Conservation (phyloP, 2,888 invertebrate genomes). For the Abscondita cerata region DNA sequence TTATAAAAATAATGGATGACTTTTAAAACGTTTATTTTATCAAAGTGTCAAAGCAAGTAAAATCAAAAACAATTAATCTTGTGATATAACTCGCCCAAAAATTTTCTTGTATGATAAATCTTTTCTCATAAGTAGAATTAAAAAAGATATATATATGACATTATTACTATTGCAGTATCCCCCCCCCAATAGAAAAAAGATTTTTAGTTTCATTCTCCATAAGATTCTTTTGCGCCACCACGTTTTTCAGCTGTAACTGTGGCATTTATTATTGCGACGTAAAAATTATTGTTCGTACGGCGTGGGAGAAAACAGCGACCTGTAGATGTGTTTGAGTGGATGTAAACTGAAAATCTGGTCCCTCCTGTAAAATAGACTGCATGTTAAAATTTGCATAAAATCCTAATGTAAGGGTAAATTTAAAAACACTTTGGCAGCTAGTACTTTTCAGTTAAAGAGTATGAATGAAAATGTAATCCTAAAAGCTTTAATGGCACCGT, state of each 20-base stretch:
- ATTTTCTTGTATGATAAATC: conserved; percentile 3
- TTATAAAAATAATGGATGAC: too few relatives aligned
- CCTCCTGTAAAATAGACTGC: conserved; percentile 22
- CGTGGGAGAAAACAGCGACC: conserved; percentile 19
- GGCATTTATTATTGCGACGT: too few relatives aligned
- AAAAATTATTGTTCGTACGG: background rate
- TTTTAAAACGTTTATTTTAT: too few relatives aligned
- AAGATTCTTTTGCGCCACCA: too few relatives aligned
- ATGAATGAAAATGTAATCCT: conserved; percentile 13
- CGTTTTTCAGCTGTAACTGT: too few relatives aligned
- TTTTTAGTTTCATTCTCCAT: too few relatives aligned
- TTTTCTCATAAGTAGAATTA: conserved; percentile 2
- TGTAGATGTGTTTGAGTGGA: conserved; percentile 28
- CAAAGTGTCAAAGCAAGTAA: background rate
- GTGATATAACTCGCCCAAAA: background rate
- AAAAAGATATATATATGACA: background rate
- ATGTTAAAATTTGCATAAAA: conserved; percentile 28
- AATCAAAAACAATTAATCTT: conserved; percentile 8
- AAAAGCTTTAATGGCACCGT: conserved; percentile 10
- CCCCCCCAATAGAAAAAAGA: background rate
- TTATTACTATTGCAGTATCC: background rate
- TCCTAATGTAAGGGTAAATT: conserved; percentile 20
- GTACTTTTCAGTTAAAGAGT: conserved; percentile 18
- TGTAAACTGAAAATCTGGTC: conserved; percentile 23
- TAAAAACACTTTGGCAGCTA: conserved; percentile 13